Evolutionary conservation across 2,888 invertebrate genomes (phyloP), one percentile per base, ranked within the genome.

Genomic region (Drosophila mercatorum): DNA sequence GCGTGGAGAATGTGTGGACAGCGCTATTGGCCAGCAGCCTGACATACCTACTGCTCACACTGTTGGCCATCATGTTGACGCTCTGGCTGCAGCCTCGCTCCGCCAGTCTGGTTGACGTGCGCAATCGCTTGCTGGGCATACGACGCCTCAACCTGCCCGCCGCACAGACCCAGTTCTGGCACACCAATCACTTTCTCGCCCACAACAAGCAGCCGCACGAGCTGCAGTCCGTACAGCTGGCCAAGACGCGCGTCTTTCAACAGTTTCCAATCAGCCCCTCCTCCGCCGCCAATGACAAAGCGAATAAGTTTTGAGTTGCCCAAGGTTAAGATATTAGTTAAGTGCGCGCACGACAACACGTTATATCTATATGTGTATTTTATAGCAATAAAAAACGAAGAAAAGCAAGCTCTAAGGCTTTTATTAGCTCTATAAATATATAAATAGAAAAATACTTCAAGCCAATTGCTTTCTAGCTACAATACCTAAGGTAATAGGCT

Each of bases 91-190:
- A 91, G 56, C 85, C 89, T 0, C 76, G 80, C 47, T 87, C 91
- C 2, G 76, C 72, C 43, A 88, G 91, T 17, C 73, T 91, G 11
- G 81, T 91, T 1, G 91, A 91, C 58, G 80, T 91, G 10, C 84
- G 91, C 7, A 91, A 91, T 77, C 84, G 85, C 4, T 68, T 91
- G 51, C 63, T 91, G 66, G 91, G 91, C 58, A 79, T 91, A 22
- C 75, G 72, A 2, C 73, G 89, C 1, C 73, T 79, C 36, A 68
- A 82, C 40, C 47, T 75, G n/a, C 70, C 81, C 0, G 72, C 70
- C 11, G 80, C 78, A n/a, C 89, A 91, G 57, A 87, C 81, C 5
- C 86, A 86, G 26, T 82, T 91, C 52, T 91, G 88, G 88, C 84
- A 83, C 58, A 79, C 90, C 17, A 91, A 91, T 60, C 85, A 89